phyloP scores from a whole-genome alignment of 2,888 invertebrate genomes.

The Protodeltote pygarga region DNA sequence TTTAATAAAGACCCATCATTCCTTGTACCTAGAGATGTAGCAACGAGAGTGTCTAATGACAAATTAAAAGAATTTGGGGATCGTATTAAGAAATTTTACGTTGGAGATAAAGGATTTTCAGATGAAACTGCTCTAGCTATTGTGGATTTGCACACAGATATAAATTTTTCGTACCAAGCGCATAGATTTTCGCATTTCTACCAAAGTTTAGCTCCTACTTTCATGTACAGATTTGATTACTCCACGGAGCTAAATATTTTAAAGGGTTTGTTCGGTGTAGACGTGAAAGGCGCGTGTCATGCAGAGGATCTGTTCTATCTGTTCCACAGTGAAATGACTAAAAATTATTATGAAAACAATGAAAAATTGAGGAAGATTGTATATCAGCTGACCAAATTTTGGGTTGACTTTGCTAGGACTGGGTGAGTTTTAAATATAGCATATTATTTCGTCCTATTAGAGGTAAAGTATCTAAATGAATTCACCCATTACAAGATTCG shows the following conservation, averaged over 20 bases:
- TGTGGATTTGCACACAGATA: slow-evolving; percentile 59
- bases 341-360: slow-evolving; percentile 62
- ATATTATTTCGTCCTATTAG: background rate
- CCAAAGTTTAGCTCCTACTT: slow-evolving; percentile 51
- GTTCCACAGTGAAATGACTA: slow-evolving; percentile 69
- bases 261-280: slow-evolving; percentile 52
- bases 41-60: slow-evolving; percentile 45
- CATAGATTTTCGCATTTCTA: slow-evolving; percentile 64
- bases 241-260: slow-evolving; percentile 68
- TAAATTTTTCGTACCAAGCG: slow-evolving; percentile 60
- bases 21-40: slow-evolving; percentile 63
- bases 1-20: slow-evolving; percentile 59
- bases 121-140: slow-evolving; percentile 51
- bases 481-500: no score
- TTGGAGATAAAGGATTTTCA: slow-evolving; percentile 52
- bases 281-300: slow-evolving; percentile 73
- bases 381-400: slow-evolving; percentile 71
- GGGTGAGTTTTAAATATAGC: slow-evolving; percentile 61
- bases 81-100: slow-evolving; percentile 62
- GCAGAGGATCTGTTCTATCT: slow-evolving; percentile 81
- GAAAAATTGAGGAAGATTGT: slow-evolving; percentile 63
- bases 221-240: slow-evolving; percentile 67
- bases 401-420: slow-evolving; percentile 79
- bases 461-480: no score
- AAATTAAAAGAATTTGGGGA: slow-evolving; percentile 59